Percentiles rank a stretch among this genome's conserved stretches.
Conservation (phyloP, 2,888 invertebrate genomes). For the Heterodera filipjevi region DNA sequence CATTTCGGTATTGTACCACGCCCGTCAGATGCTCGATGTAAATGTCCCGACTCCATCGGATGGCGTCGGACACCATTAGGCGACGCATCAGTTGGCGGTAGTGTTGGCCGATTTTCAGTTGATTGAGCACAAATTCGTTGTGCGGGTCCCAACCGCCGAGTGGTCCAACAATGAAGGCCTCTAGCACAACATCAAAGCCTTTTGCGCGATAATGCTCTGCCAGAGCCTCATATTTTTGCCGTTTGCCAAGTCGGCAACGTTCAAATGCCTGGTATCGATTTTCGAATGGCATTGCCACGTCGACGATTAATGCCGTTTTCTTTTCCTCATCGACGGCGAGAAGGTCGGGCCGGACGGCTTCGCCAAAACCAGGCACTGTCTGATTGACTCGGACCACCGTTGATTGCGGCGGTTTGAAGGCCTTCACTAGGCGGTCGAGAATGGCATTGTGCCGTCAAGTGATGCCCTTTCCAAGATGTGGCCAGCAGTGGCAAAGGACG, state of each 20-base stretch:
- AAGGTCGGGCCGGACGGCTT: constrained; percentile 48
- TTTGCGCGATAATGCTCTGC: constrained; percentile 66
- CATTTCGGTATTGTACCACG: constrained; percentile 44
- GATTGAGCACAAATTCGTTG: constrained; percentile 52
- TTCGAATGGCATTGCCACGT: constrained; percentile 23
- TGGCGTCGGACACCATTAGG: constrained; percentile 30
- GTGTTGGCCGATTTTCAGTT: constrained; percentile 32
- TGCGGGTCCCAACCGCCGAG: constrained; percentile 62
- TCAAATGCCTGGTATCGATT: constrained; percentile 7
- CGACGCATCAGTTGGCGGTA: constrained; percentile 53
- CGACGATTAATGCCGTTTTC: constrained; percentile 19
- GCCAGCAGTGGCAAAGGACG: constrained; percentile 16
- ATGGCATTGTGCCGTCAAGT: background rate
- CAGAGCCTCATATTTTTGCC: constrained; percentile 56
- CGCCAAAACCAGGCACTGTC: constrained; percentile 46
- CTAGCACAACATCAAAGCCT: constrained; percentile 53
- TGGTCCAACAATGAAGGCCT: constrained; percentile 61
- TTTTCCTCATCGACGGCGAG: background rate
- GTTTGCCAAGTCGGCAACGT: constrained; percentile 8
- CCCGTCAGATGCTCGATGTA: constrained; percentile 64
- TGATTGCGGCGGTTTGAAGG: background rate
- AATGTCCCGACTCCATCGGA: constrained; percentile 62
- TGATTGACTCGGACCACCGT: background rate
- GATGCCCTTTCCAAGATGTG: constrained; percentile 1
- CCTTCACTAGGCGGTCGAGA: background rate